phyloP scores from a whole-genome alignment of 2,797 vertebrate species.

The Neostethus bicornis region DNA sequence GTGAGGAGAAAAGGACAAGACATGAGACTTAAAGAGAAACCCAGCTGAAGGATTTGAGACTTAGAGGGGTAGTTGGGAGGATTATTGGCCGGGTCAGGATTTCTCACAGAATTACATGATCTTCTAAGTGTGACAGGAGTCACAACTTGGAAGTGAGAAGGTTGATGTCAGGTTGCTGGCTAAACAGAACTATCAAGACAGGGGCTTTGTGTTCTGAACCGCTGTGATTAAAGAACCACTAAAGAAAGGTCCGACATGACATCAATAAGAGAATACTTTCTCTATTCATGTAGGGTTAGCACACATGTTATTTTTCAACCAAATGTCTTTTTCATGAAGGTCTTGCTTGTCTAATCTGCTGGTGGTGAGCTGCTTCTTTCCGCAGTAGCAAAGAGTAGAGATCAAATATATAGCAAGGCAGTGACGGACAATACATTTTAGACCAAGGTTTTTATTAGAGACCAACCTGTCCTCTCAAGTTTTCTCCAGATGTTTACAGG shows the following conservation, averaged over 20 bases:
- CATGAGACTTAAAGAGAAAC: slow-evolving; percentile 39
- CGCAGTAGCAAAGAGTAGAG: slow-evolving; percentile 18
- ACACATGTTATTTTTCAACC: slow-evolving; percentile 24
- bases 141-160: slow-evolving; percentile 18
- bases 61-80: slow-evolving; percentile 15
- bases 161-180: slow-evolving; percentile 23
- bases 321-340: slow-evolving; percentile 16
- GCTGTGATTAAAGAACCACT: slow-evolving; percentile 21
- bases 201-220: slow-evolving; percentile 28
- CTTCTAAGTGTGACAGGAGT: slow-evolving; percentile 37
- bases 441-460: too few relatives aligned
- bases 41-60: slow-evolving; percentile 24
- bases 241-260: slow-evolving; percentile 34
- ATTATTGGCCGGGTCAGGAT: slow-evolving; percentile 38
- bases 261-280: slow-evolving; percentile 23
- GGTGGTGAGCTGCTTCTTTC: slow-evolving; percentile 21
- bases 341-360: slow-evolving; percentile 27
- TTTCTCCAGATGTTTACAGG: too few relatives aligned
- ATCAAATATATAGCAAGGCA: neutral
- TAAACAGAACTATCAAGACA: slow-evolving; percentile 33
- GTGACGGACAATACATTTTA: neutral
- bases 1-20: slow-evolving; percentile 7
- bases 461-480: too few relatives aligned
- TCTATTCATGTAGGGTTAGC: slow-evolving; percentile 27
- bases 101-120: slow-evolving; percentile 32